A percentile compares a stretch with the other conserved stretches of the same genome.
phyloP scores from a whole-genome alignment of 2,113 vertebrate species.

The Drymodes brunneopygia region DNA sequence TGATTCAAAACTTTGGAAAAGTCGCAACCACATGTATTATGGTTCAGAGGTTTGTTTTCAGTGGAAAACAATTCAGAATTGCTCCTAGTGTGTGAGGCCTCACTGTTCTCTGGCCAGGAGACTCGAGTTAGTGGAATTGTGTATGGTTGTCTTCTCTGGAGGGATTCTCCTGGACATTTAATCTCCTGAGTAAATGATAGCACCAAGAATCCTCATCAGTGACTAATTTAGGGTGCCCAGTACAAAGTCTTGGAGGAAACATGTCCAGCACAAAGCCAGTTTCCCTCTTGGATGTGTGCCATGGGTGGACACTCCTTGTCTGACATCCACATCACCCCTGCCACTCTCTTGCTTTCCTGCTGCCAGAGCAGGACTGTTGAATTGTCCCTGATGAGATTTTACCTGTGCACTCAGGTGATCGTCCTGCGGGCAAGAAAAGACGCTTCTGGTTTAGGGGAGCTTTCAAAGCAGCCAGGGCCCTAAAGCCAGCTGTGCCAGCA shows the following conservation, averaged over 20 bases:
- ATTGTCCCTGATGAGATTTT: constrained; percentile 21
- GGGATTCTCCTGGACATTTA: background rate
- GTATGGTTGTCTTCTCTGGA: background rate
- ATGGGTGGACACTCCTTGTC: background rate
- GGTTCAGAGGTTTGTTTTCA: background rate
- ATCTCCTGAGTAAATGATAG: background rate
- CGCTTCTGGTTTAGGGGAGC: constrained; percentile 42
- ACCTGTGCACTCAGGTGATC: constrained; percentile 59
- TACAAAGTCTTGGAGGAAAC: background rate
- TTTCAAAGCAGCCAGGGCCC: constrained; percentile 1
- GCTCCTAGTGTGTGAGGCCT: background rate
- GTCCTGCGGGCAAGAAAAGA: constrained; percentile 30
- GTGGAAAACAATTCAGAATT: background rate
- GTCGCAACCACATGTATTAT: accelerated
- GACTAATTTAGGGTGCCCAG: background rate
- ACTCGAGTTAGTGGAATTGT: background rate
- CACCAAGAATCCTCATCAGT: background rate
- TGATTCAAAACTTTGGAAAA: background rate
- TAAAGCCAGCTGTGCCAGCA: background rate
- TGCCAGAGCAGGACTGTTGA: background rate
- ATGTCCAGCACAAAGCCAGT: background rate
- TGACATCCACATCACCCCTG: background rate
- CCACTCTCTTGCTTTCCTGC: background rate
- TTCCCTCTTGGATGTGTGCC: background rate
- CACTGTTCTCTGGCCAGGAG: background rate